phyloP scores from a whole-genome alignment of 2,797 vertebrate species.

The Megaceryle alcyon region DNA sequence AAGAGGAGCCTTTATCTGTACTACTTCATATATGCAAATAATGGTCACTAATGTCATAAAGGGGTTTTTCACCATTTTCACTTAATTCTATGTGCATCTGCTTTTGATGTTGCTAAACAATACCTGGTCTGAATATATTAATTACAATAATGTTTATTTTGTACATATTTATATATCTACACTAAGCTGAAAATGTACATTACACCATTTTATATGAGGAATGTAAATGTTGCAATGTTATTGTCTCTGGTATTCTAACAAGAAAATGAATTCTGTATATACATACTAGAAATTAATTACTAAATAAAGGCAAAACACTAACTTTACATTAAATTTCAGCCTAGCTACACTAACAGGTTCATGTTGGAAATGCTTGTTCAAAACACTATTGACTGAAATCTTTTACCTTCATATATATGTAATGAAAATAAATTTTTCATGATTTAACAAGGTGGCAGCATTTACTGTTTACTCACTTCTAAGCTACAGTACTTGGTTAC shows the following conservation, averaged over 20 bases:
- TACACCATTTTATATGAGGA: slow-evolving; percentile 78
- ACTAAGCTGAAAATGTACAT: slow-evolving; percentile 84
- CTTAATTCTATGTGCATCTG: slow-evolving; percentile 69
- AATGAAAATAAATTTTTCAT: slow-evolving; percentile 81
- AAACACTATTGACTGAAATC: slow-evolving; percentile 78
- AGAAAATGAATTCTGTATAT: slow-evolving; percentile 74
- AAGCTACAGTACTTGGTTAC: not conserved
- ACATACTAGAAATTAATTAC: slow-evolving; percentile 65
- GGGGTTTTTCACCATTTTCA: slow-evolving; percentile 70
- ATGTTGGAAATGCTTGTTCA: slow-evolving; percentile 73
- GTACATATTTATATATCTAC: slow-evolving; percentile 81
- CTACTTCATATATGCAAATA: slow-evolving; percentile 71
- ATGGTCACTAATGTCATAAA: slow-evolving; percentile 68
- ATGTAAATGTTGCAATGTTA: slow-evolving; percentile 76
- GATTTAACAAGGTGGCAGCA: slow-evolving; percentile 71
- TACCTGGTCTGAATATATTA: slow-evolving; percentile 75
- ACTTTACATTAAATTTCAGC: slow-evolving; percentile 71
- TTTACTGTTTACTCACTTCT: slow-evolving; percentile 40
- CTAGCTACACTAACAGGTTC: slow-evolving; percentile 73
- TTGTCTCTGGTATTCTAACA: slow-evolving; percentile 68
- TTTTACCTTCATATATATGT: slow-evolving; percentile 79
- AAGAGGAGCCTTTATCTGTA: slow-evolving; percentile 56
- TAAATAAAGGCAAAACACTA: slow-evolving; percentile 77
- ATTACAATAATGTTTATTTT: slow-evolving; percentile 81
- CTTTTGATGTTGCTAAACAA: slow-evolving; percentile 71